phyloP scores from a whole-genome alignment of 2,113 vertebrate genomes.

The Stercorarius parasiticus region DNA sequence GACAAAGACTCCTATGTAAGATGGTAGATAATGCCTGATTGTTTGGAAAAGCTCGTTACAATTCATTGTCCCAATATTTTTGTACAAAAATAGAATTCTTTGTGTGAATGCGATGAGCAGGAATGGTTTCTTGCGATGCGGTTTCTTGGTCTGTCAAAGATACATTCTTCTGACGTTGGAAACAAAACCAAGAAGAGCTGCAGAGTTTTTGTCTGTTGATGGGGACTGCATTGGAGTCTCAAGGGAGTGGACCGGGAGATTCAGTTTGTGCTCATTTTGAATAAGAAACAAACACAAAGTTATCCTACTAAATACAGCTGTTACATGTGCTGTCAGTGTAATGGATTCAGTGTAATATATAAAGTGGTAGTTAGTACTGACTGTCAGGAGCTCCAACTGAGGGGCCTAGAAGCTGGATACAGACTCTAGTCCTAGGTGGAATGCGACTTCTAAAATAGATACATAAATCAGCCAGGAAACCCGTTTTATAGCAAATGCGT shows the following conservation, averaged over 20 bases:
- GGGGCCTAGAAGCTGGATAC: not conserved
- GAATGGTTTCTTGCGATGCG: not conserved
- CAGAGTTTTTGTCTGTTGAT: not conserved
- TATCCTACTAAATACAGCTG: not conserved
- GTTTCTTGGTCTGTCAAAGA: not conserved
- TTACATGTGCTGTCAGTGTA: not conserved
- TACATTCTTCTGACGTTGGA: not conserved
- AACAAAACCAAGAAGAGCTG: not conserved
- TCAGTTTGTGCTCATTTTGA: not conserved
- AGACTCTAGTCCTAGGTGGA: not conserved
- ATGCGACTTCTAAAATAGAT: not conserved
- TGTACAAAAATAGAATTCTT: slow-evolving; percentile 16
- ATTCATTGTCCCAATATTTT: not conserved
- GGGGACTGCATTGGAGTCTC: not conserved
- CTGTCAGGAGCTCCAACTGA: not conserved
- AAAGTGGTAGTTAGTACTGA: not conserved
- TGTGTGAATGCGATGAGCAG: not conserved
- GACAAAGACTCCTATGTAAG: slow-evolving; percentile 9
- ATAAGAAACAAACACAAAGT: not conserved
- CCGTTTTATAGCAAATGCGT: not conserved
- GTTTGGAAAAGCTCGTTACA: not conserved
- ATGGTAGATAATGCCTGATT: slow-evolving; percentile 34
- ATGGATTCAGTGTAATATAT: not conserved
- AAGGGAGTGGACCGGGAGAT: not conserved
- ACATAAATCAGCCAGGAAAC: not conserved